Base-by-base conservation (phyloP, 2,797 vertebrate species). In the Notolepis coatsorum region DNA sequence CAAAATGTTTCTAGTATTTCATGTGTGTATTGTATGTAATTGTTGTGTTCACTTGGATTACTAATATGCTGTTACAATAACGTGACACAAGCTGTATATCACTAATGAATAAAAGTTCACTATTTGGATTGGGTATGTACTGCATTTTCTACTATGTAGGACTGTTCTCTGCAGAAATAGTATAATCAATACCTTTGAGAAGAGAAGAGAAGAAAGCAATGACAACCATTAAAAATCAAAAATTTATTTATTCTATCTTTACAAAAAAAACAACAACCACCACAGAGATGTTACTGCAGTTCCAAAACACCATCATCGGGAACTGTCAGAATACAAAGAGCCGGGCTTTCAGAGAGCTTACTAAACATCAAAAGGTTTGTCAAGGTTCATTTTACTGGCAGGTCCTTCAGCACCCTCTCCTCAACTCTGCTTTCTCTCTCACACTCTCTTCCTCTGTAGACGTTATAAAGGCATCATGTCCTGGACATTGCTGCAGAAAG, bases 221-320 rank as follows among this genome's bases (percentile, higher is more conserved):
- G 5, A 20, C 17, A 33, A 28, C 15, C 15, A 23, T 35, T 65
- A 56, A 55, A 68, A 3, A 73, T 76, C 72, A 33, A 55, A 5
- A n/a, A 1, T 79, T 84, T 82, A 67, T 90, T 91, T 83, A 71
- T 60, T 85, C 23, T 9, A 72, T n/a, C 62, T 69, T 61, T 69
- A 89, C 63, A 84, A 88, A 80, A 73, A 42, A 15, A 50, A 47
- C 46, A 27, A 73, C 21, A 41, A 71, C 15, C 1, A 13, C 55
- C 3, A 69, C 5, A 2, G n/a, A 63, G 15, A 58, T 7, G 1
- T 62, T 54, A 56, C 28, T 49, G 31, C 35, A 33, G 35, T 49
- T 73, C n/a, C 12, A 71, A 68, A 78, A 73, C 35, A 37, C 13
- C 9, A 45, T 37, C 28, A 46, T 51, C 41, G 58, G 42, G 20